Conservation (phyloP, 2,113 vertebrate genomes). For the Silurus glanis region DNA sequence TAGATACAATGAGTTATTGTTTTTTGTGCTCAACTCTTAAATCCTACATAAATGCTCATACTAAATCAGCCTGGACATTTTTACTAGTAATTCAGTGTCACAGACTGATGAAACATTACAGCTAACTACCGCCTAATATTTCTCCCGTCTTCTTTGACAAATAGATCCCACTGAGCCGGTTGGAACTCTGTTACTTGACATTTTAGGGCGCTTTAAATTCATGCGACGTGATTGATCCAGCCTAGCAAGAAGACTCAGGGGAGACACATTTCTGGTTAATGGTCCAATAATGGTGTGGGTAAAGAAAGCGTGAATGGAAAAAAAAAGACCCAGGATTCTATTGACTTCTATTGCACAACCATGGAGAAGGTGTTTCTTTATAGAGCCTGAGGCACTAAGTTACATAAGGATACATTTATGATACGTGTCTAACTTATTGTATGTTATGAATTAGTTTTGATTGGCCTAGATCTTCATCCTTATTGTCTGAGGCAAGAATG, state of each 20-base stretch:
- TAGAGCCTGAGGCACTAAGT: not conserved
- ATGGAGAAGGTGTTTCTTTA: conserved; percentile 3
- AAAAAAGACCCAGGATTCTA: not conserved
- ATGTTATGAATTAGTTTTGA: not conserved
- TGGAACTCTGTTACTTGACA: conserved; percentile 13
- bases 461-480: not conserved
- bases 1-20: not conserved
- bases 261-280: conserved; percentile 33
- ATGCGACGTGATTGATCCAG: conserved; percentile 12
- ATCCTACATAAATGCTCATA: not conserved
- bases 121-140: not conserved
- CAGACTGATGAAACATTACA: not conserved
- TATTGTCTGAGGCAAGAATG: not conserved
- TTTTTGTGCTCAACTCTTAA: not conserved
- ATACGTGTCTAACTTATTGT: not conserved
- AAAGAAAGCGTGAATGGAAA: not conserved
- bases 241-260: not conserved
- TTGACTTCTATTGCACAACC: not conserved
- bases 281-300: not conserved
- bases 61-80: not conserved
- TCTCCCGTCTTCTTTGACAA: conserved; percentile 13
- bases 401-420: not conserved
- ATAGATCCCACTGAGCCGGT: conserved; percentile 13
- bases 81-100: not conserved
- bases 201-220: conserved; percentile 25